Evolutionary conservation across 2,888 invertebrate genomes (phyloP).

Genomic region (Cyclophora punctaria): DNA sequence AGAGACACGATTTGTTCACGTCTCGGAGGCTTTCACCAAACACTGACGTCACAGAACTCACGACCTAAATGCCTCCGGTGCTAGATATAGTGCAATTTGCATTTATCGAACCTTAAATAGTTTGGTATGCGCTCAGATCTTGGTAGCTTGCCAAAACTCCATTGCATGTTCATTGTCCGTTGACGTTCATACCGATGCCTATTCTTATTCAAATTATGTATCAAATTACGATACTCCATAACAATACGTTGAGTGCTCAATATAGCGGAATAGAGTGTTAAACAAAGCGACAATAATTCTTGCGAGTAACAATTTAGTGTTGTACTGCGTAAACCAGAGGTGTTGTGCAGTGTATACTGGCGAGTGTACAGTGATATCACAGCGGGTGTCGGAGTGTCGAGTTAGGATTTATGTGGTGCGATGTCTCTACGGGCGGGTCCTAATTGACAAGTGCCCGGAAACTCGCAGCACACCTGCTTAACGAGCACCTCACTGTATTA

Average conservation of each 20-base stretch:
- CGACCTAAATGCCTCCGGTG: slow-evolving; percentile 57
- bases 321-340: slow-evolving; percentile 15
- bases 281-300: slow-evolving; percentile 12
- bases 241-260: neutral
- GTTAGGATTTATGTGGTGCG: slow-evolving; percentile 50
- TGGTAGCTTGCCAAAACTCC: slow-evolving; percentile 33
- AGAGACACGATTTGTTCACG: slow-evolving; percentile 67
- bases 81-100: slow-evolving; percentile 58
- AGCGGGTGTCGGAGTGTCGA: slow-evolving; percentile 26
- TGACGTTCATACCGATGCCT: slow-evolving; percentile 8
- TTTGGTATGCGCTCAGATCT: slow-evolving; percentile 34
- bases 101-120: slow-evolving; percentile 48
- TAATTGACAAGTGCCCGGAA: slow-evolving; percentile 62
- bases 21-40: slow-evolving; percentile 58
- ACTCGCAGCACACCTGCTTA: slow-evolving; percentile 39
- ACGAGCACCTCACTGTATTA: slow-evolving; percentile 27
- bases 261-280: neutral
- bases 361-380: slow-evolving; percentile 33
- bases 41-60: slow-evolving; percentile 53
- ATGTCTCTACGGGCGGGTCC: slow-evolving; percentile 39
- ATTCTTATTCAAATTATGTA: neutral
- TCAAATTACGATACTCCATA: neutral
- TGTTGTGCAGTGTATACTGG: slow-evolving; percentile 8
- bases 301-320: slow-evolving; percentile 18
- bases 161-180: slow-evolving; percentile 25